Conservation (phyloP, 2,113 vertebrate species). For the Ariopsis seemanni region DNA sequence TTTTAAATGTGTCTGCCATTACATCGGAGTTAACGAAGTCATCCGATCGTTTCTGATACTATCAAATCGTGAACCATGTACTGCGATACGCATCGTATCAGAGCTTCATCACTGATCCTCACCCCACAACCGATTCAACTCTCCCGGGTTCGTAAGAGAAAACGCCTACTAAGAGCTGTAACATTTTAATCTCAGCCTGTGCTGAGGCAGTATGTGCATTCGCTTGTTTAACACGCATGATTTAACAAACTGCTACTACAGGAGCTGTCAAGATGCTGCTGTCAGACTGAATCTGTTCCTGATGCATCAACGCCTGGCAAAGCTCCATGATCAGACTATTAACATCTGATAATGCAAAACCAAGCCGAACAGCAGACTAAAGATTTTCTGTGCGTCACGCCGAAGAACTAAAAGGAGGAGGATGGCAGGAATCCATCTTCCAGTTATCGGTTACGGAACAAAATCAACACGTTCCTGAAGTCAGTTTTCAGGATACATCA, state of each 20-base stretch:
- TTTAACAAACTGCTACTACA: constrained; percentile 22
- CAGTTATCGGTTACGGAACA: background rate
- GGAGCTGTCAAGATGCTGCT: background rate
- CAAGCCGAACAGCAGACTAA: background rate
- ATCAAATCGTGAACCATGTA: no score
- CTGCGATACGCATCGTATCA: no score
- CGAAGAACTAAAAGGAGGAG: background rate
- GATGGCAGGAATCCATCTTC: background rate
- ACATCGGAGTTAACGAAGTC: no score
- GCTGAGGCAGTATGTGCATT: background rate
- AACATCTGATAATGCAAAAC: background rate
- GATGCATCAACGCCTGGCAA: constrained; percentile 39
- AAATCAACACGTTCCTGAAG: constrained; percentile 33
- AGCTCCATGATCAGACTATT: constrained; percentile 14
- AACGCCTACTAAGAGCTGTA: no score
- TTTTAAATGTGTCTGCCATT: no score
- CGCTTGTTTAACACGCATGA: background rate
- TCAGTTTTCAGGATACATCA: background rate
- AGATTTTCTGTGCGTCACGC: background rate
- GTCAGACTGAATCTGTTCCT: constrained; percentile 31
- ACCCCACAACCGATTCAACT: no score
- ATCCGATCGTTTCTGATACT: no score
- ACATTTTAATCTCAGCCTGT: background rate
- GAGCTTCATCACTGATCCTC: no score
- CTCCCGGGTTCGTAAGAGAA: no score